phyloP scores from a whole-genome alignment of 92 coral and sea anemone species.

The Palythoa heliodiscus region DNA sequence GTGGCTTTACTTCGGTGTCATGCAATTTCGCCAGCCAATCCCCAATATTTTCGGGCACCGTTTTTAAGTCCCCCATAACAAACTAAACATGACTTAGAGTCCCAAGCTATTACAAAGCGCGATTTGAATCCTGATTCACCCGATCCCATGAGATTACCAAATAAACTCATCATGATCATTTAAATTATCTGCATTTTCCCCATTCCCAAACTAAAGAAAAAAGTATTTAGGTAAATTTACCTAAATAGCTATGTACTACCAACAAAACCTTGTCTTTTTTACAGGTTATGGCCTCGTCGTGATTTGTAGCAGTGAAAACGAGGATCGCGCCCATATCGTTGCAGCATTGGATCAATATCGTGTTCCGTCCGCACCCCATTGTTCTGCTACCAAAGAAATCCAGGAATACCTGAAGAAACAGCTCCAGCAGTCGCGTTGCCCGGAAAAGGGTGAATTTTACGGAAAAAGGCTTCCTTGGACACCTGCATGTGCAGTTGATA shows the following conservation, averaged over 20 bases:
- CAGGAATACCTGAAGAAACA: constrained; percentile 54
- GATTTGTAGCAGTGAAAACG: constrained; percentile 82
- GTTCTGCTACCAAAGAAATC: constrained; percentile 56
- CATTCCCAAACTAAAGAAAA: no score
- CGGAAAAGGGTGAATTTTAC: constrained; percentile 39
- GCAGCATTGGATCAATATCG: constrained; percentile 77
- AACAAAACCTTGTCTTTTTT: background rate
- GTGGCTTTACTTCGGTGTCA: no score
- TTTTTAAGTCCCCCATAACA: no score
- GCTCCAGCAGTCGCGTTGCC: constrained; percentile 45
- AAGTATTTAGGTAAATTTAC: background rate
- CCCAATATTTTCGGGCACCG: no score
- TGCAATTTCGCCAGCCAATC: no score
- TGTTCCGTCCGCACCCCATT: constrained; percentile 63
- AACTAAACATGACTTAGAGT: no score
- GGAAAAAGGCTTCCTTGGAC: constrained; percentile 64
- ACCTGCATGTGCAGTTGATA: constrained; percentile 79
- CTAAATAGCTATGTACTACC: background rate
- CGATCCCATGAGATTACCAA: no score
- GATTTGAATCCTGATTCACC: no score
- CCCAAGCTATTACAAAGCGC: no score
- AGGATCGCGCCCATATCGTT: constrained; percentile 80
- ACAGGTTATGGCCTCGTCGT: constrained; percentile 72
- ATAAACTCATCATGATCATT: no score
- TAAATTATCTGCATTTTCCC: no score